phyloP scores from a whole-genome alignment of 35 echinoderm and acorn worm species.

The Heliocidaris tuberculata region DNA sequence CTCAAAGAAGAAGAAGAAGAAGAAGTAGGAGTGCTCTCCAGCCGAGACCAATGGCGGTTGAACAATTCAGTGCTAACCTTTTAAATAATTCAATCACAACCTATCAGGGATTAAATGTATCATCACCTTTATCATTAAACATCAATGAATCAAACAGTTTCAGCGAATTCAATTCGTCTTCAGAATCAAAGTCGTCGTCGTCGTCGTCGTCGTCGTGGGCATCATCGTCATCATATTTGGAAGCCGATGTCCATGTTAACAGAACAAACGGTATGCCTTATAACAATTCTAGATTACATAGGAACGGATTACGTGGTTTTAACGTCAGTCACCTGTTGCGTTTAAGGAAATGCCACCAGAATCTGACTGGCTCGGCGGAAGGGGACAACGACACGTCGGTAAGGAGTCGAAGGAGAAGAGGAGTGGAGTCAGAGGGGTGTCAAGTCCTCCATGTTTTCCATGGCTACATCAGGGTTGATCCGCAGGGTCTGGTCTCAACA shows the following conservation, averaged over 20 bases:
- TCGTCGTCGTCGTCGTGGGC: not conserved
- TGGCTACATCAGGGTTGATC: conserved; percentile 11
- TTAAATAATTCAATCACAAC: not conserved
- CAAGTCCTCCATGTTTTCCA: not conserved
- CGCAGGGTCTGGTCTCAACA: not conserved
- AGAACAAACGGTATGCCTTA: not conserved
- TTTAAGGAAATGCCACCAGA: not conserved
- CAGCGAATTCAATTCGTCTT: not conserved
- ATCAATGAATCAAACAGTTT: conserved; percentile 7
- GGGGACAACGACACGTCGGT: not conserved
- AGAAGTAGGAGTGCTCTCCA: not conserved
- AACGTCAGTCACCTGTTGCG: conserved; percentile 10
- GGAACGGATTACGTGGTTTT: not conserved
- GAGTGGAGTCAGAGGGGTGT: not conserved
- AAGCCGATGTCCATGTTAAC: not conserved
- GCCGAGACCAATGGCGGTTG: not conserved
- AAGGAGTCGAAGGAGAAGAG: not conserved
- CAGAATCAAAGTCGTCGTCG: not conserved
- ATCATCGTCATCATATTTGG: not conserved
- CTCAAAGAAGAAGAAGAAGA: not conserved
- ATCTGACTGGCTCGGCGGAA: not conserved
- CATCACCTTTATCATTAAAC: not conserved
- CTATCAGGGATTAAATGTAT: not conserved
- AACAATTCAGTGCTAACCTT: not conserved
- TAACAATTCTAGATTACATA: not conserved